These are phyloP conservation scores for Manduca sexta DNA, from an alignment of 1,140 invertebrate genomes.

Conservation along the genomic window DNA sequence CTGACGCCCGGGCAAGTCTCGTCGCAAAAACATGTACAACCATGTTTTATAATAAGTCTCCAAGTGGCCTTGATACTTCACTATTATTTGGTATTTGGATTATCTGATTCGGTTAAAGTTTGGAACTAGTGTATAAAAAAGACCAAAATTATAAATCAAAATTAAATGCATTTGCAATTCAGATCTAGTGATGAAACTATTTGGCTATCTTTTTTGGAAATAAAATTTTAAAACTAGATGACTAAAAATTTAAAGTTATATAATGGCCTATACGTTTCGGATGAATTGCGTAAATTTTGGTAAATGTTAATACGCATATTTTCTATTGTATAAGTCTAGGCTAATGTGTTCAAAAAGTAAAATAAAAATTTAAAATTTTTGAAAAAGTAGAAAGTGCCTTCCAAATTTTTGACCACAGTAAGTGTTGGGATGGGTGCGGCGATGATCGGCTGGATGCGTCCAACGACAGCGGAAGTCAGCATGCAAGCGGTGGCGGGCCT, in stretches of 20 bases:
- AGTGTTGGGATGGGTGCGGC: constrained; percentile 66
- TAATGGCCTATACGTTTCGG: constrained; percentile 68
- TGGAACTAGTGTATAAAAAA: constrained; percentile 68
- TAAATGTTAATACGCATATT: constrained; percentile 73
- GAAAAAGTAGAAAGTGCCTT: constrained; percentile 72
- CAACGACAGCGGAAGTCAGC: constrained; percentile 25
- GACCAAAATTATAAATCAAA: constrained; percentile 48
- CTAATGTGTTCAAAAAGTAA: constrained; percentile 71
- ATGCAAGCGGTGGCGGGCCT: no score
- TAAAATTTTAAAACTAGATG: constrained; percentile 55
- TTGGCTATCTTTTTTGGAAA: constrained; percentile 70
- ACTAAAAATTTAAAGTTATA: constrained; percentile 58
- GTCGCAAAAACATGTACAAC: constrained; percentile 41
- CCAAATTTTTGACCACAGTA: constrained; percentile 72
- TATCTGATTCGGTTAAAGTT: constrained; percentile 65
- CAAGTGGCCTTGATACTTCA: constrained; percentile 72
- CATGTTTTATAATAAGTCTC: constrained; percentile 64
- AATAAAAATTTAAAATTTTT: constrained; percentile 64
- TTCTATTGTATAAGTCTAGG: constrained; percentile 72
- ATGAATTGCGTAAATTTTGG: constrained; percentile 69
- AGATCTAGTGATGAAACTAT: constrained; percentile 66
- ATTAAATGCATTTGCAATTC: constrained; percentile 54
- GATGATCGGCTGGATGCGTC: constrained; percentile 41
- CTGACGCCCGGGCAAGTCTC: constrained; percentile 26
- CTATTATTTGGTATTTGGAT: constrained; percentile 65